Base-by-base conservation (phyloP, 2,888 invertebrate species). In the Cryptocheilus praepositus region DNA sequence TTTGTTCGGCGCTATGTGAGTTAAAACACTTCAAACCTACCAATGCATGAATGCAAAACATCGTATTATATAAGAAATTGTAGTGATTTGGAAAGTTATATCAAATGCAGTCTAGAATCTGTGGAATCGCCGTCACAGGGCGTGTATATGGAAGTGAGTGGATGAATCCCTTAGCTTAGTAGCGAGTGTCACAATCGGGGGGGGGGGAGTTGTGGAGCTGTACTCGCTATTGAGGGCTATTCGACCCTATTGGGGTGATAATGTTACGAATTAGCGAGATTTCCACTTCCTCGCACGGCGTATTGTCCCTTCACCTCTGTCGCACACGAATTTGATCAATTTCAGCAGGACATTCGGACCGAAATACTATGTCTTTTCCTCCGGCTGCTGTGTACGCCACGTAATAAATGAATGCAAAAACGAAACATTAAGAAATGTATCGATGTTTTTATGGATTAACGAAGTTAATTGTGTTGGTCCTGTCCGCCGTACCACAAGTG, bases 251-350 rank as follows among this genome's bases (percentile, higher is more conserved):
- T 83, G 82, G 85, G 87, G 85, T 83, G 85, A 86, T 87, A 87
- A 87, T 87, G 84, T 84, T 83, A 81, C 85, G 84, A 87, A 87
- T 87, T 86, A 87, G 85, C 82, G 82, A 84, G 85, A 85, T 86
- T 85, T 86, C 83, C 82, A 84, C 82, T 84, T 80, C 79, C 71
- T 59, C 76, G 67, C 80, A 70, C 71, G 54, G 61, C 67, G 61
- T 56, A 60, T 65, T 25, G 59, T 57, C 68, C 70, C 73, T 65
- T 45, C 61, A 55, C n/a, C 43, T 65, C 45, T 72, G 21, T 73
- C 62, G 64, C 69, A 67, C 72, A 70, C 60, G 80, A 78, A 81
- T 80, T 78, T 77, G 76, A 80, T 80, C 77, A 75, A 77, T 79
- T 69, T 66, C 55, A 28, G 60, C 60, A 54, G 55, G 18, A 46